Conservation (phyloP, 2,797 vertebrate genomes). For the Liasis olivaceus region DNA sequence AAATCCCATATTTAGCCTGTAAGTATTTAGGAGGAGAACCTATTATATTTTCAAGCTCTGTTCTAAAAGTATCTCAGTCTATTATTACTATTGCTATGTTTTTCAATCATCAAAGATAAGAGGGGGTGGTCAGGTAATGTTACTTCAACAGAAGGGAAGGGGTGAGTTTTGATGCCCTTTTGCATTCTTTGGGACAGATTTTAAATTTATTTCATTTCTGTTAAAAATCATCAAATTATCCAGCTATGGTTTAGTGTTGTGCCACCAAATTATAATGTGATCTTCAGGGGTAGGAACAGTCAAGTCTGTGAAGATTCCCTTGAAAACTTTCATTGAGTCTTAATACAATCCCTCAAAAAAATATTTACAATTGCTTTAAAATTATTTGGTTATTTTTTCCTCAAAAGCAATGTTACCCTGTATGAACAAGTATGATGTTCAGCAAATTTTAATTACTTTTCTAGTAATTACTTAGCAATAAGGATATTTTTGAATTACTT, state of each 20-base stretch:
- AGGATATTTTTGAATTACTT: slow-evolving; percentile 7
- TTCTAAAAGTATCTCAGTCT: not conserved
- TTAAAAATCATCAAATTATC: not conserved
- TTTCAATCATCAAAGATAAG: not conserved
- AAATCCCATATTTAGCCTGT: not conserved
- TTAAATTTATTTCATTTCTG: too few relatives aligned
- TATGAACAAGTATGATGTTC: not conserved
- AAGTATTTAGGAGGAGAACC: not conserved
- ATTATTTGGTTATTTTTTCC: not conserved
- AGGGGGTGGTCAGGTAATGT: not conserved
- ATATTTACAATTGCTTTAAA: not conserved
- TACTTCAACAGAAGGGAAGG: not conserved
- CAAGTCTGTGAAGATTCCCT: not conserved
- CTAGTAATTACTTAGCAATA: slow-evolving; percentile 5
- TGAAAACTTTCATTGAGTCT: not conserved
- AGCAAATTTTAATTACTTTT: not conserved
- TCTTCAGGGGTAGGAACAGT: not conserved
- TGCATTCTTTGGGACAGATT: too few relatives aligned
- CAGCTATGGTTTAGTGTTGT: not conserved
- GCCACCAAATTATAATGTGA: not conserved
- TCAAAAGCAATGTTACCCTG: not conserved
- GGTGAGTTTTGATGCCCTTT: not conserved
- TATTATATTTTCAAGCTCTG: not conserved
- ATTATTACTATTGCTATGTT: not conserved
- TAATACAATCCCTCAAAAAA: not conserved